These are phyloP conservation scores for Lycaon pictus DNA, from an alignment of 2,113 vertebrate species.

Conservation along the genomic window DNA sequence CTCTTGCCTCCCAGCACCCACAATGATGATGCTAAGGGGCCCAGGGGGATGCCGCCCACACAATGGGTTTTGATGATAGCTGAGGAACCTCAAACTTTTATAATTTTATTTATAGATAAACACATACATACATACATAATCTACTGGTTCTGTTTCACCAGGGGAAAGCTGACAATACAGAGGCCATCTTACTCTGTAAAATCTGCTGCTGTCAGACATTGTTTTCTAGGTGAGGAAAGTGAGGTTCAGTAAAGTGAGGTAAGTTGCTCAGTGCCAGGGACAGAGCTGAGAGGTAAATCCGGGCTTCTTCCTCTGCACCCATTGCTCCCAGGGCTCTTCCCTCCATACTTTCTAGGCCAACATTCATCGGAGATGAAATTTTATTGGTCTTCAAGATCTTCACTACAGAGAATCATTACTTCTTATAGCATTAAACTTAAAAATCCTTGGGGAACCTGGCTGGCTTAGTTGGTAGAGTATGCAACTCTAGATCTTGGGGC, in stretches of 20 bases:
- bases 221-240: background rate
- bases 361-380: no score
- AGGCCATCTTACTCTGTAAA: background rate
- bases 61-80: background rate
- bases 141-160: background rate
- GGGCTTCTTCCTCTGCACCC: background rate
- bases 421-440: background rate
- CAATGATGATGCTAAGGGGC: no score
- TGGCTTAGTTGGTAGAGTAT: no score
- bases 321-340: background rate
- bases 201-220: background rate
- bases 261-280: background rate
- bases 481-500: no score
- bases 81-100: background rate
- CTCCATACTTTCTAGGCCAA: background rate
- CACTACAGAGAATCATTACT: background rate
- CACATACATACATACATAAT: background rate
- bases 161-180: background rate
- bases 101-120: background rate
- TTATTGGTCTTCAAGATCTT: background rate
- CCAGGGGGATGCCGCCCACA: background rate
- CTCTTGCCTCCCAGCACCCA: background rate
- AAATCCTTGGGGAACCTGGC: background rate
- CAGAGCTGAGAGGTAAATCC: background rate
- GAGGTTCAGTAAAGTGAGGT: no score